A percentile compares a stretch with the other conserved stretches of the same genome.
phyloP scores from a whole-genome alignment of 2,797 vertebrate species.

The Gambelia wislizenii region DNA sequence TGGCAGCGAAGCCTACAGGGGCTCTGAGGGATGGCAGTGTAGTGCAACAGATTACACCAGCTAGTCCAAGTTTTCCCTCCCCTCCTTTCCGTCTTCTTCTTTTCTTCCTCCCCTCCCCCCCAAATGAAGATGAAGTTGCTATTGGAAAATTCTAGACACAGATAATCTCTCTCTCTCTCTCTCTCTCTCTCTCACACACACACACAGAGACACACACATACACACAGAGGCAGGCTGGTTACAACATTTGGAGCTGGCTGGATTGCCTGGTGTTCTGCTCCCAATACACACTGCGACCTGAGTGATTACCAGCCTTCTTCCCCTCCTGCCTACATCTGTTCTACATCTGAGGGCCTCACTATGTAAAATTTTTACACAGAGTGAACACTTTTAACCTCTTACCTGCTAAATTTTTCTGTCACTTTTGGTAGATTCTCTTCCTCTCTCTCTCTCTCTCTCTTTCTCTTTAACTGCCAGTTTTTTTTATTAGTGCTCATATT shows the following conservation, averaged over 20 bases:
- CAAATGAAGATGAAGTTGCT: constrained; percentile 76
- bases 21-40: constrained; percentile 89
- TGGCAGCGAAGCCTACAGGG: constrained; percentile 97
- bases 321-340: constrained; percentile 84
- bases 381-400: constrained; percentile 86
- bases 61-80: constrained; percentile 69
- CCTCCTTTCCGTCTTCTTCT: neutral
- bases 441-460: constrained; percentile 64
- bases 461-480: constrained; percentile 75
- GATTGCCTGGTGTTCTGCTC: constrained; percentile 79
- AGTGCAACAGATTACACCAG: constrained; percentile 82
- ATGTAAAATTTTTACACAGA: constrained; percentile 82
- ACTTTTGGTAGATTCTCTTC: constrained; percentile 67
- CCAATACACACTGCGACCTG: constrained; percentile 78
- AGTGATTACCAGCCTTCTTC: constrained; percentile 78
- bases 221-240: constrained; percentile 68
- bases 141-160: constrained; percentile 81
- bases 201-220: constrained; percentile 13
- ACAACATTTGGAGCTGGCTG: constrained; percentile 78
- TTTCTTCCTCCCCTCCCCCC: constrained; percentile 17
- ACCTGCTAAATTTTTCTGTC: constrained; percentile 81
- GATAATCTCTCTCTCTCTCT: neutral
- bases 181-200: neutral
- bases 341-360: constrained; percentile 84
- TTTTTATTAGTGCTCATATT: constrained; percentile 81